Evolutionary conservation across 2,888 invertebrate genomes (phyloP).

Genomic region (Orthosia cruda): DNA sequence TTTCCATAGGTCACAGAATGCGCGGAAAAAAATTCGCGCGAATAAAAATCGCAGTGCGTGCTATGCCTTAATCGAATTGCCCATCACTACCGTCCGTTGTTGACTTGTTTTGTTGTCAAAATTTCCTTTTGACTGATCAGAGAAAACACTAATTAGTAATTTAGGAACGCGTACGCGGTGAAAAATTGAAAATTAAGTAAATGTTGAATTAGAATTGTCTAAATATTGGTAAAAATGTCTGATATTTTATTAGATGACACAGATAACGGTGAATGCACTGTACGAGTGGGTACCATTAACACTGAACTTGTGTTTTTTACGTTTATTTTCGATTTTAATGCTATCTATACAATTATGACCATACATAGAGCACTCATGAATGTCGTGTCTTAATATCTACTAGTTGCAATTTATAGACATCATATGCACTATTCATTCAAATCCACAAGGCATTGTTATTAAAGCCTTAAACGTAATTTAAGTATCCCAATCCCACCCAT

Average conservation of each 20-base stretch:
- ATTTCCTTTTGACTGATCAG: not conserved
- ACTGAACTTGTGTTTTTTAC: conserved; percentile 10
- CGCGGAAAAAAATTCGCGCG: too few species aligned
- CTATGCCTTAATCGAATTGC: too few species aligned
- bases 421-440: conserved; percentile 5
- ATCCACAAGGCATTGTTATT: not conserved
- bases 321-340: not conserved
- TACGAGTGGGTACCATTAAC: conserved; percentile 57
- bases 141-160: not conserved
- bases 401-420: not conserved
- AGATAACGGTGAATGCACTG: conserved; percentile 53
- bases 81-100: too few species aligned
- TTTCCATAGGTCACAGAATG: too few species aligned
- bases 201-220: not conserved
- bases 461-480: not conserved
- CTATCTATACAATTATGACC: not conserved
- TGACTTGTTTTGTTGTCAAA: not conserved
- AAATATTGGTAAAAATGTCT: conserved; percentile 49
- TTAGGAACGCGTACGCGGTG: accelerated
- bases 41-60: too few species aligned
- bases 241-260: conserved; percentile 60
- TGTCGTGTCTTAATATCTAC: too few species aligned
- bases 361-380: not conserved
- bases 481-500: not conserved
- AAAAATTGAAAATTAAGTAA: not conserved